phyloP scores from a whole-genome alignment of 2,113 vertebrate genomes.

The Indicator maculatus region DNA sequence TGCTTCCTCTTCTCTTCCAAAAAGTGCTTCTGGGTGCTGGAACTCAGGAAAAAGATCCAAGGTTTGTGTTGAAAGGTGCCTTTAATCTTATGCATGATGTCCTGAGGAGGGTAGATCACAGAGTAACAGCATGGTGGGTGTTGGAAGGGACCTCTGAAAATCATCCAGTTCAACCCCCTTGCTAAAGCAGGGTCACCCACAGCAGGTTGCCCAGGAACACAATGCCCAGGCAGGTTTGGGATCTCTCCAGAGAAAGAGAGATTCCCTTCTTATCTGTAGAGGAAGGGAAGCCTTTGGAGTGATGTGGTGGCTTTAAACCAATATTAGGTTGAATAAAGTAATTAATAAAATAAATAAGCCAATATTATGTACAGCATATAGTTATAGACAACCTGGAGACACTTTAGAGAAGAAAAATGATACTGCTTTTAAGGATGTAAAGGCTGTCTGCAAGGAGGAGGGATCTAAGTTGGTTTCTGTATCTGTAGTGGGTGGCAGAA shows the following conservation, averaged over 20 bases:
- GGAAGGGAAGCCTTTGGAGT: neutral
- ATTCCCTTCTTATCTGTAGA: neutral
- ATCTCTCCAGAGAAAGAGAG: neutral
- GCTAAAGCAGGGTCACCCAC: too few species aligned
- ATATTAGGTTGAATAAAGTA: neutral
- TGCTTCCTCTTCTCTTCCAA: neutral
- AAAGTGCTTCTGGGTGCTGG: neutral
- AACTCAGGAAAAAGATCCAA: neutral
- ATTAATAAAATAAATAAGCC: neutral
- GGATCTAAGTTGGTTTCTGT: neutral
- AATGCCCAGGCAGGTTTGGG: too few species aligned
- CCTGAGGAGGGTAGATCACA: neutral
- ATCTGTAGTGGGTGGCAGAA: neutral
- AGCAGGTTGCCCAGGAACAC: too few species aligned
- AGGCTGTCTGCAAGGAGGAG: neutral
- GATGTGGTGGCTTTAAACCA: neutral
- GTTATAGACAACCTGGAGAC: neutral
- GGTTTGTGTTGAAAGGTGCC: neutral
- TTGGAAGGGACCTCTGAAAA: too few species aligned
- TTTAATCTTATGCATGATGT: neutral
- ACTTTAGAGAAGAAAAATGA: neutral
- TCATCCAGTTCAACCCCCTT: too few species aligned
- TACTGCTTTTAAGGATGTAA: neutral
- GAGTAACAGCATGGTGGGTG: too few species aligned
- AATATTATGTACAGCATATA: neutral